Conservation (phyloP, 2,113 vertebrate genomes). For the Ahaetulla prasina region DNA sequence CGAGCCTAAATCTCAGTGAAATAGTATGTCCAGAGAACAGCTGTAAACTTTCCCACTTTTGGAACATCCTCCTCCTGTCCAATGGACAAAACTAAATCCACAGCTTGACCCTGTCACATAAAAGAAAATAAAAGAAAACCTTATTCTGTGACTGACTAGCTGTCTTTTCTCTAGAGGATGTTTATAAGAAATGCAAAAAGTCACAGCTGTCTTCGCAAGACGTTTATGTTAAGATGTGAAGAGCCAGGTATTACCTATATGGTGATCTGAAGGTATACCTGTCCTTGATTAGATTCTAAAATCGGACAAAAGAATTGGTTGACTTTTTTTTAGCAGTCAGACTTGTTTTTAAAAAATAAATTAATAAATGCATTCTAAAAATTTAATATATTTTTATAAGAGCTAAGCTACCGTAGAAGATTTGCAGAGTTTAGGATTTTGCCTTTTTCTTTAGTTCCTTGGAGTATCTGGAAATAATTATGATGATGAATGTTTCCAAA, state of each 20-base stretch:
- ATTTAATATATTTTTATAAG: background rate
- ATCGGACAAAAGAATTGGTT: background rate
- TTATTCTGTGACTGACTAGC: background rate
- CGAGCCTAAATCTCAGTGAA: background rate
- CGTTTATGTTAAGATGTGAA: background rate
- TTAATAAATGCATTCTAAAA: background rate
- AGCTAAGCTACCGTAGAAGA: background rate
- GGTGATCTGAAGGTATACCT: slow-evolving; percentile 15
- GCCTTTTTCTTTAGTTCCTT: background rate
- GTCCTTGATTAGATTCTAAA: background rate
- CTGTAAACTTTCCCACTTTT: background rate
- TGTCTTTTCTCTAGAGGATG: background rate
- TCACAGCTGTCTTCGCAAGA: background rate
- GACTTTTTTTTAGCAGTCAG: background rate
- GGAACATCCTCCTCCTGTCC: background rate
- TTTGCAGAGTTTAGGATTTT: background rate
- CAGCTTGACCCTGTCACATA: background rate
- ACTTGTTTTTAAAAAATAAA: background rate
- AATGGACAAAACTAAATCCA: background rate
- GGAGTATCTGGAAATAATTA: background rate
- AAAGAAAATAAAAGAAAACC: background rate
- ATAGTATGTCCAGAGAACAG: background rate
- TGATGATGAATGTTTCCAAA: background rate
- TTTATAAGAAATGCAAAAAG: background rate
- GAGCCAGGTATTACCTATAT: background rate